phyloP scores from a whole-genome alignment of 2,888 invertebrate species.

The Clunio marinus region DNA sequence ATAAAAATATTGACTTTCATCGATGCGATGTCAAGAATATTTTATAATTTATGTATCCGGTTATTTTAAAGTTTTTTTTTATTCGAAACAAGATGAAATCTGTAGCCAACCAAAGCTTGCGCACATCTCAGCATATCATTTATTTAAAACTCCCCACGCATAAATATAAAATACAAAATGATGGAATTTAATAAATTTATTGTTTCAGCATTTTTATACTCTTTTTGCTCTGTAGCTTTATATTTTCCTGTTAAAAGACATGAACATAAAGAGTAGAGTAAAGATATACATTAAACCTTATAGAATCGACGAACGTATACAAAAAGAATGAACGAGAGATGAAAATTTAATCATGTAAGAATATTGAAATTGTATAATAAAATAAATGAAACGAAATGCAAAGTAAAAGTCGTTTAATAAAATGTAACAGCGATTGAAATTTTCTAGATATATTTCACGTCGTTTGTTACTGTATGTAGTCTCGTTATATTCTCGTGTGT shows the following conservation, averaged over 20 bases:
- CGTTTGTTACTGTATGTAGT: too few species aligned
- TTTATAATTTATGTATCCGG: too few species aligned
- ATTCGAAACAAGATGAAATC: too few species aligned
- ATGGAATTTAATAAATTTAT: conserved; percentile 37
- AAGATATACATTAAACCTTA: neutral
- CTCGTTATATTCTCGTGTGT: neutral
- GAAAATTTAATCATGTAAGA: conserved; percentile 38
- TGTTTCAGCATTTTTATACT: neutral
- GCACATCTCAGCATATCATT: neutral
- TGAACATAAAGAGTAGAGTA: conserved; percentile 25
- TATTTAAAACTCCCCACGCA: neutral
- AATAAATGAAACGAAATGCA: conserved; percentile 31
- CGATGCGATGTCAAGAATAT: too few species aligned
- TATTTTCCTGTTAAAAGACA: too few species aligned
- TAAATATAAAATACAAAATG: conserved; percentile 28
- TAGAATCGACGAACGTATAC: conserved; percentile 3
- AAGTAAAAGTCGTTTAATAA: conserved; percentile 6
- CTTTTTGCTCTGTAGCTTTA: neutral
- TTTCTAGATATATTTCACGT: too few species aligned
- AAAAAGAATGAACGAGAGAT: neutral
- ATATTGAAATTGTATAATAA: conserved; percentile 35
- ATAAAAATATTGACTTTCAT: too few species aligned
- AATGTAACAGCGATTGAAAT: conserved; percentile 13
- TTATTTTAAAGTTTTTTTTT: too few species aligned
- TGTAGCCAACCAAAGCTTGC: conserved; percentile 4